These are phyloP conservation scores for Cettia cetti DNA, from an alignment of 2,113 vertebrate species.

Conservation along the genomic window DNA sequence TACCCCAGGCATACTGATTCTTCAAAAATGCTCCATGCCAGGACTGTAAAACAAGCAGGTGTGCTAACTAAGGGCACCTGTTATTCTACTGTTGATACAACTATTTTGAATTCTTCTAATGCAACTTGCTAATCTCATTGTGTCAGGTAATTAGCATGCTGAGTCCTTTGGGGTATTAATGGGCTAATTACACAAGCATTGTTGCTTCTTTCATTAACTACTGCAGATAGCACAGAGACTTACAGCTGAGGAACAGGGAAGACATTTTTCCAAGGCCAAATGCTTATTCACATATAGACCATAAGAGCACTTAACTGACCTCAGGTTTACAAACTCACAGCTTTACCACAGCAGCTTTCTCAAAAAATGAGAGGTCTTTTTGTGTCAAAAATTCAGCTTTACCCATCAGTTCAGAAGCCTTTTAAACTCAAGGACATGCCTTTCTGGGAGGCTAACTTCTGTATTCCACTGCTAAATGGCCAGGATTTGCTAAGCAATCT, in stretches of 20 bases:
- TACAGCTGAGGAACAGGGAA: not conserved
- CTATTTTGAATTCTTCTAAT: not conserved
- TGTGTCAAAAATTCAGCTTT: not conserved
- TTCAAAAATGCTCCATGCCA: not conserved
- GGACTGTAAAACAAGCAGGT: not conserved
- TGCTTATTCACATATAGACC: not conserved
- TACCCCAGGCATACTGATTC: not conserved
- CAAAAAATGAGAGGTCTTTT: not conserved
- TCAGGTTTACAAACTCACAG: not conserved
- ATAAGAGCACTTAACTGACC: not conserved
- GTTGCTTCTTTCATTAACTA: not conserved
- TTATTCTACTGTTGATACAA: not conserved
- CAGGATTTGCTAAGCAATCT: not conserved
- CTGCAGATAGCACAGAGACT: not conserved
- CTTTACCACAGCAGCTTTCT: not conserved
- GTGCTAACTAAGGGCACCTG: not conserved
- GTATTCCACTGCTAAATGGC: not conserved
- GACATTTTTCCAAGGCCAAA: not conserved
- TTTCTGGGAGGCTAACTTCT: not conserved
- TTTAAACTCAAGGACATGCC: not conserved
- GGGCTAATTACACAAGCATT: not conserved
- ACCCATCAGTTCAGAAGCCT: not conserved
- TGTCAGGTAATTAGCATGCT: not conserved
- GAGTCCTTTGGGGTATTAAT: slow-evolving; percentile 12
- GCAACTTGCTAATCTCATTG: not conserved